Base-by-base conservation (phyloP, 1,140 invertebrate species). In the Heterodera schachtii region DNA sequence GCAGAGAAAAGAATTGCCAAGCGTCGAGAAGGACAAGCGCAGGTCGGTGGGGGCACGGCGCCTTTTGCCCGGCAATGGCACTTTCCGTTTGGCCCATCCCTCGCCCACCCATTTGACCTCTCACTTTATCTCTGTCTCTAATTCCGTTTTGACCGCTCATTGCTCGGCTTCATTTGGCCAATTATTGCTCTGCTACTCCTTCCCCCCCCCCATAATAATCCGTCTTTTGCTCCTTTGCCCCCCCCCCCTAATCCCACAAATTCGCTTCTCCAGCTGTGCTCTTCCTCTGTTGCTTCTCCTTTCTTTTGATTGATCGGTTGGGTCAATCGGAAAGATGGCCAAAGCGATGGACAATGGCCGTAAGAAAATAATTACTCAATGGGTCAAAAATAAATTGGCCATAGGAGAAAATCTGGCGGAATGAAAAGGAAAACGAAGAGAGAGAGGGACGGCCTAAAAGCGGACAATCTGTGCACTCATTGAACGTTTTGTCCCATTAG, bases 361-460 rank as follows among this genome's bases (percentile, higher is more conserved):
- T 5, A 60, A 19, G 57, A 60, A 60, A 60, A 71, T 46, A 71
- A 71, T 71, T n/a, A 71, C 69, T 71, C 69, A 71, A 71, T 71
- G 13, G 69, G 69, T 16, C 69, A 31, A 71, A 71, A 71, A 71
- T 8, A 71, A 60, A 11, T 52, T 52, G 49, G 49, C 49, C 49
- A 52, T 31, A 31, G 31, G 31, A 31, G 31, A 31, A 31, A 31
- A 31, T 31, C 31, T 31, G 31, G 31, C 31, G 31, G 31, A 31
- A 31, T 31, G 31, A 31, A 31, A 31, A 31, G 31, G 31, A 31
- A 31, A 31, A 31, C 31, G 31, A 31, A 31, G 31, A 31, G 31
- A 31, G 31, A 31, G 31, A 31, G 31, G 31, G 31, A 31, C 31
- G 31, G 31, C 31, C 31, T 31, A 31, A 31, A 31, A 31, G 31